phyloP scores from a whole-genome alignment of 2,888 invertebrate genomes.

The Melinopterus prodromus region DNA sequence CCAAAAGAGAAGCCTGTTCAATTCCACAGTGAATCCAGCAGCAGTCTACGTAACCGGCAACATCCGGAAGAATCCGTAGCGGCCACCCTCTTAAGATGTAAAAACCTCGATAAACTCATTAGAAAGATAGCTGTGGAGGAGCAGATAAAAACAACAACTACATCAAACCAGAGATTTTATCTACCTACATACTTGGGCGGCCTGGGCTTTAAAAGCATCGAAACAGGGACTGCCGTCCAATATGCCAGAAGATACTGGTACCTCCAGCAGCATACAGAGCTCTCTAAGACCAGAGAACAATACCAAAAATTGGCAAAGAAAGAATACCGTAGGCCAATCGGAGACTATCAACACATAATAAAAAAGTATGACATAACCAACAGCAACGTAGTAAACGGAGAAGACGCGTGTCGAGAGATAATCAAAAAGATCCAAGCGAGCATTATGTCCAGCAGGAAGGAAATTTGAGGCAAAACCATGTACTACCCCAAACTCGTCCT shows the following conservation, averaged over 20 bases:
- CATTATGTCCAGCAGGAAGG: not conserved
- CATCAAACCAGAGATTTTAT: conserved; percentile 26
- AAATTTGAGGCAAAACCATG: conserved; percentile 38
- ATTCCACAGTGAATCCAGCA: not conserved
- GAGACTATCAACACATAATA: conserved; percentile 17
- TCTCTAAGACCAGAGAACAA: conserved; percentile 9
- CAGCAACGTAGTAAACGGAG: not conserved
- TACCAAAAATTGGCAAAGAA: not conserved
- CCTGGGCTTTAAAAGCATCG: conserved; percentile 19
- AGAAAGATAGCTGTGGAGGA: conserved; percentile 12
- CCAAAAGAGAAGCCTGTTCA: not conserved
- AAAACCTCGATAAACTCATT: not conserved
- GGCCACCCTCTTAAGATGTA: not conserved
- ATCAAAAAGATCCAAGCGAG: not conserved
- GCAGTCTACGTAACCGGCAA: conserved; percentile 9
- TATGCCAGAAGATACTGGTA: conserved; percentile 17
- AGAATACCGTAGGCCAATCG: conserved; percentile 27
- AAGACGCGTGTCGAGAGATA: not conserved
- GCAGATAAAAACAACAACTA: conserved; percentile 24
- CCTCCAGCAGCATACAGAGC: conserved; percentile 19
- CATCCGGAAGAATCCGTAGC: not conserved
- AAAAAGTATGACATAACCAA: conserved; percentile 4
- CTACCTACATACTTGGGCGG: conserved; percentile 25
- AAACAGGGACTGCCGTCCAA: conserved; percentile 14
- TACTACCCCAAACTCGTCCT: conserved; percentile 38